Percentiles rank a stretch among this genome's conserved stretches.
phyloP scores from a whole-genome alignment of 2,797 vertebrate genomes.

The Sebastes elongatus region DNA sequence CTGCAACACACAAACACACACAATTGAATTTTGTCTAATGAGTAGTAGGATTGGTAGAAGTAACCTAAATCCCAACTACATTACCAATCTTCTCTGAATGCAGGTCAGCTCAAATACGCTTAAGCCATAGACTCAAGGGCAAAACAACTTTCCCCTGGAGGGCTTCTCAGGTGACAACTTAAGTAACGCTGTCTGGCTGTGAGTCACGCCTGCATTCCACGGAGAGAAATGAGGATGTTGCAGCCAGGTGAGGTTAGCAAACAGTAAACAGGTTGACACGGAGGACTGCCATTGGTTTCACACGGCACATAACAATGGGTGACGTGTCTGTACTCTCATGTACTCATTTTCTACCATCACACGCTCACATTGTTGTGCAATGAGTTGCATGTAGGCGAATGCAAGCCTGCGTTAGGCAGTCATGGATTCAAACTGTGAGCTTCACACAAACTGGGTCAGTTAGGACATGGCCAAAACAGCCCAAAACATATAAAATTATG shows the following conservation, averaged over 20 bases:
- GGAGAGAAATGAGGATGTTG: constrained; percentile 43
- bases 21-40: constrained; percentile 4
- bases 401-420: neutral
- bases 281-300: neutral
- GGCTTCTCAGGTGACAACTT: constrained; percentile 54
- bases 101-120: constrained; percentile 56
- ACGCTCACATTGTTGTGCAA: neutral
- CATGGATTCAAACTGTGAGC: constrained; percentile 6
- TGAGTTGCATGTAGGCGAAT: neutral
- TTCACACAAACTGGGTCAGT: constrained; percentile 56
- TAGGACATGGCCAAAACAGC: constrained; percentile 6
- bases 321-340: neutral
- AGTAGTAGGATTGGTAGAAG: constrained; percentile 8
- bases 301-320: neutral
- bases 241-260: constrained; percentile 36
- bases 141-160: constrained; percentile 58
- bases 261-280: constrained; percentile 21
- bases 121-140: constrained; percentile 47
- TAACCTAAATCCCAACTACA: constrained; percentile 58
- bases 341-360: neutral
- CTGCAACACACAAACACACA: neutral
- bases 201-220: constrained; percentile 49
- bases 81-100: constrained; percentile 54
- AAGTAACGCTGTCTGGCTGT: constrained; percentile 43
- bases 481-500: neutral